Conservation (phyloP, 1,140 invertebrate species). For the Drosophila sp. region DNA sequence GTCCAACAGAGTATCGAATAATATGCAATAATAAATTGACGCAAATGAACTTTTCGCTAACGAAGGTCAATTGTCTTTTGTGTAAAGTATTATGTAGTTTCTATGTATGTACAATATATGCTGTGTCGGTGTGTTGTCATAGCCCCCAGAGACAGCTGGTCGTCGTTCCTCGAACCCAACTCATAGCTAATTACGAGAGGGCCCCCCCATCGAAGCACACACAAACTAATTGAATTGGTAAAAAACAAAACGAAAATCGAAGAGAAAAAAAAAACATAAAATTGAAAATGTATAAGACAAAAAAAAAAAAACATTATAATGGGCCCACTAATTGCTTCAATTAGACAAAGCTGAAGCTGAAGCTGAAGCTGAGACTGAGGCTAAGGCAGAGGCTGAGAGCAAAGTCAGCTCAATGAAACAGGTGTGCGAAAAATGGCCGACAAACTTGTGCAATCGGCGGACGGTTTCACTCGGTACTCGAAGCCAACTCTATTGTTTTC, state of each 20-base stretch:
- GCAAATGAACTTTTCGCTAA: constrained; percentile 68
- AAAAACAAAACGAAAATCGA: constrained; percentile 15
- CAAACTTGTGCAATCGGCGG: constrained; percentile 62
- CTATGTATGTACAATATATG: constrained; percentile 1
- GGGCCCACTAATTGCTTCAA: constrained; percentile 73
- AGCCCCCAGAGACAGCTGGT: constrained; percentile 38
- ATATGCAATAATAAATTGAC: constrained; percentile 54
- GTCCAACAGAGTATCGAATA: constrained; percentile 36
- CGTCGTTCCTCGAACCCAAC: constrained; percentile 29
- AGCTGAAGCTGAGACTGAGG: constrained; percentile 23
- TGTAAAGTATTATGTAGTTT: constrained; percentile 32
- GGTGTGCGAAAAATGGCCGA: constrained; percentile 64
- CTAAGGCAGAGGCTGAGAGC: constrained; percentile 23
- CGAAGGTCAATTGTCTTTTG: constrained; percentile 70
- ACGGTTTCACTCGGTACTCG: constrained; percentile 25
- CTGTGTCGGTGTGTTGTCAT: constrained; percentile 58
- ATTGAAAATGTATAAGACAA: constrained; percentile 45
- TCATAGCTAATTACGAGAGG: constrained; percentile 54
- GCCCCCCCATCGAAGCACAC: constrained; percentile 19
- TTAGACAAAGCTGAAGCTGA: constrained; percentile 42
- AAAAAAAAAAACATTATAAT: constrained; percentile 60
- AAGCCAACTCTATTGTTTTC: constrained; percentile 53
- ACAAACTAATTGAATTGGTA: constrained; percentile 54
- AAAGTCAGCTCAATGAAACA: constrained; percentile 31
- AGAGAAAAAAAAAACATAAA: constrained; percentile 28